Percentiles rank a stretch among this genome's conserved stretches.
These are phyloP conservation scores for Plecturocebus donacophilus DNA, from an alignment of 2,113 vertebrate genomes.

Conservation along the genomic window DNA sequence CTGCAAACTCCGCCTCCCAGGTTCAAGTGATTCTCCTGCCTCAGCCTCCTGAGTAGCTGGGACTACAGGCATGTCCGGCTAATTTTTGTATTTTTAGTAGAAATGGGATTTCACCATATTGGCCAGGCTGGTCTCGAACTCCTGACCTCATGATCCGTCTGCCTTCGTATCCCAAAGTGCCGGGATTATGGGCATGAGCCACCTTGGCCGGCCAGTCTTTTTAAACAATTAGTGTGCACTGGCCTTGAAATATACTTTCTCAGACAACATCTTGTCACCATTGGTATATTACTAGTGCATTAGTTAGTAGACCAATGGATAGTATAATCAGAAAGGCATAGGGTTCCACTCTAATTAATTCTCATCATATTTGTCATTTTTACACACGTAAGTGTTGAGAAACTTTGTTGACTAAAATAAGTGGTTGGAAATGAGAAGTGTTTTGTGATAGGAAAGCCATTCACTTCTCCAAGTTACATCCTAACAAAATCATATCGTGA, in stretches of 20 bases:
- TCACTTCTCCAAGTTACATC: background rate
- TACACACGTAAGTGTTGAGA: background rate
- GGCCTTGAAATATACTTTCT: background rate
- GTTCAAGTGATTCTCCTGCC: no score
- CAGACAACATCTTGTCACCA: background rate
- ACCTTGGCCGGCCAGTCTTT: background rate
- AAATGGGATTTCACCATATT: no score
- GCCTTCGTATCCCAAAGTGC: no score
- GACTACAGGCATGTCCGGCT: no score
- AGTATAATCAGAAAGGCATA: background rate
- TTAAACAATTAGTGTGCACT: background rate
- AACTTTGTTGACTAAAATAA: constrained; percentile 15
- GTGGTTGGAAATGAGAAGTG: background rate
- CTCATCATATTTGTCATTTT: background rate
- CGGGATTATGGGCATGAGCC: no score
- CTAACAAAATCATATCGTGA: background rate
- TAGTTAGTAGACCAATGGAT: background rate
- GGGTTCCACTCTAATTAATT: background rate
- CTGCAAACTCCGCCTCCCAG: no score
- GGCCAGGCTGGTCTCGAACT: no score
- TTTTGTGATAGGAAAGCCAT: background rate
- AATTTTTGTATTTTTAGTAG: no score
- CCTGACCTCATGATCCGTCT: no score
- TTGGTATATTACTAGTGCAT: background rate
- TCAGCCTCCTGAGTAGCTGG: no score